Percentiles rank a stretch among this genome's conserved stretches.
phyloP scores from a whole-genome alignment of 2,797 vertebrate species.

The Orientallactaga sibirica region DNA sequence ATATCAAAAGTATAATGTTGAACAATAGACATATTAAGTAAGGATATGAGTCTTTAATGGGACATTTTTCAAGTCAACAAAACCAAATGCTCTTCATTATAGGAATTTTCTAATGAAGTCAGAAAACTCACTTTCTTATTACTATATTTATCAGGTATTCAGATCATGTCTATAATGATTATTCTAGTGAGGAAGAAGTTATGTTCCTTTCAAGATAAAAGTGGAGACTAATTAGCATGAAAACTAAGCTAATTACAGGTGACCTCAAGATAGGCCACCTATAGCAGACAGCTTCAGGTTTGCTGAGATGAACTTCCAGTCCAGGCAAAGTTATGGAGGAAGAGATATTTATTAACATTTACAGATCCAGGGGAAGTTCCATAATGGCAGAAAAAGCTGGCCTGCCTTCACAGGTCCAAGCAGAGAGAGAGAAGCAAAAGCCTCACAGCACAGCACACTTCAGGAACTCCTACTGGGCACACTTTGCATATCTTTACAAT shows the following conservation, averaged over 20 bases:
- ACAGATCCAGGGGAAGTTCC: too few species aligned
- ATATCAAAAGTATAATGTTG: slow-evolving; percentile 7
- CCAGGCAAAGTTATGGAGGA: too few species aligned
- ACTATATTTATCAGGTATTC: background rate
- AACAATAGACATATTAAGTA: slow-evolving; percentile 6
- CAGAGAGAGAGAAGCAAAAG: too few species aligned
- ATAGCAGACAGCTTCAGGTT: too few species aligned
- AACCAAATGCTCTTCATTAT: background rate
- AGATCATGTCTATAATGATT: background rate
- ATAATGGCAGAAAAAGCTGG: too few species aligned
- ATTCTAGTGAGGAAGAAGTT: background rate
- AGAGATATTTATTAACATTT: too few species aligned
- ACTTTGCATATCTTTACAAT: too few species aligned
- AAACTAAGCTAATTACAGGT: background rate
- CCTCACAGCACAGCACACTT: too few species aligned
- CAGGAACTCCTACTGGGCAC: too few species aligned
- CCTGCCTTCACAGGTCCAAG: too few species aligned
- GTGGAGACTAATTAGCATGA: background rate
- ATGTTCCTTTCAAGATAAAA: background rate
- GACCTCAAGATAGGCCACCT: background rate
- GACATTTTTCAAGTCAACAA: background rate
- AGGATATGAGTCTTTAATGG: background rate
- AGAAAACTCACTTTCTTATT: background rate
- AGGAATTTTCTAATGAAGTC: slow-evolving; percentile 1
- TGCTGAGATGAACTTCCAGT: too few species aligned